These are phyloP conservation scores for Stenchaetothrips biformis DNA, from an alignment of 2,888 invertebrate species.

Conservation along the genomic window DNA sequence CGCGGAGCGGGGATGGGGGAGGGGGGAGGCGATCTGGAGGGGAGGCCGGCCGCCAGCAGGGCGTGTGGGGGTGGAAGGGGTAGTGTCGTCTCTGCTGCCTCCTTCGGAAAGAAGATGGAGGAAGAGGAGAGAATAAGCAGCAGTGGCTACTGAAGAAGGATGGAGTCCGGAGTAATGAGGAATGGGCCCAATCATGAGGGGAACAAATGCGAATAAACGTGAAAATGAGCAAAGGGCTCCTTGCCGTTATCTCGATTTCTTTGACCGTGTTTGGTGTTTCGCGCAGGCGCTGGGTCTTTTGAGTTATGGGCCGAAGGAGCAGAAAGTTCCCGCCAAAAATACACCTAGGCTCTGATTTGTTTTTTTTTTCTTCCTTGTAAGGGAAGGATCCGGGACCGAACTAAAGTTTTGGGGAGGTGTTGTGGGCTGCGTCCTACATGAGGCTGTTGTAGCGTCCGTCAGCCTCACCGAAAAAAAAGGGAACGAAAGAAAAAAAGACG, in stretches of 20 bases:
- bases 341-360: background rate
- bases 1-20: conserved; percentile 46
- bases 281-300: background rate
- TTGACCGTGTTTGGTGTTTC: background rate
- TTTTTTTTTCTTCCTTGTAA: background rate
- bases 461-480: background rate
- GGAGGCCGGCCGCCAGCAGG: background rate
- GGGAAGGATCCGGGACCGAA: background rate
- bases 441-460: background rate
- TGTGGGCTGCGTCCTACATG: background rate
- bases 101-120: background rate
- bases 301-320: background rate
- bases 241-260: background rate
- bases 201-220: conserved; percentile 6
- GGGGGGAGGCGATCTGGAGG: conserved; percentile 30
- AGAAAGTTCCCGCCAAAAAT: background rate
- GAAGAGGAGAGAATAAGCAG: conserved; percentile 17
- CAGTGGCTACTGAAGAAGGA: background rate
- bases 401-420: background rate
- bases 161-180: background rate
- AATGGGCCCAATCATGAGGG: conserved; percentile 12
- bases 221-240: background rate
- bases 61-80: background rate
- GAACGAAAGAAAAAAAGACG: background rate
- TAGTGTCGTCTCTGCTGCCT: background rate